These are phyloP conservation scores for Tanaodytes sp. DNA, from an alignment of 2,888 invertebrate species.

Conservation along the genomic window DNA sequence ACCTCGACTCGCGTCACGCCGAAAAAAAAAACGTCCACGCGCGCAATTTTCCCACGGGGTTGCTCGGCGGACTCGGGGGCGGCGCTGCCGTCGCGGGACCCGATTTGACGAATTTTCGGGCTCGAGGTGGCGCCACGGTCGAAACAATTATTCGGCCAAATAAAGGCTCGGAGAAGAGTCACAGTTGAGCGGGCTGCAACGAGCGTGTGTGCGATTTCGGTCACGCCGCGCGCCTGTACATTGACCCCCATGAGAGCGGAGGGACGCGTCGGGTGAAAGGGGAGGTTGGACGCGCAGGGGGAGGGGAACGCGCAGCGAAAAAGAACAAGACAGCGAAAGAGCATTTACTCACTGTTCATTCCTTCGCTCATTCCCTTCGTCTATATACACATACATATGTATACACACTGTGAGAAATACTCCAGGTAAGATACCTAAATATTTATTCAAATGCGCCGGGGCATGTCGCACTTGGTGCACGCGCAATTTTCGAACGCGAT, in stretches of 20 bases:
- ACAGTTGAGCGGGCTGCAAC: slow-evolving; percentile 70
- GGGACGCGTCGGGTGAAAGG: slow-evolving; percentile 50
- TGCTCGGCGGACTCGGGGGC: no score
- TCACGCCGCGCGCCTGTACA: slow-evolving; percentile 72
- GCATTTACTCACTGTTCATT: slow-evolving; percentile 63
- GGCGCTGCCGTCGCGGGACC: no score
- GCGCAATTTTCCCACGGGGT: no score
- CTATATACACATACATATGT: slow-evolving; percentile 49
- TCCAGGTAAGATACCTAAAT: slow-evolving; percentile 52
- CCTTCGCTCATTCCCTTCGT: slow-evolving; percentile 56
- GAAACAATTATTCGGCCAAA: slow-evolving; percentile 67
- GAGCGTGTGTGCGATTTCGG: slow-evolving; percentile 71
- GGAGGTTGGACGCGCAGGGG: background rate
- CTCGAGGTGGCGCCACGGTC: slow-evolving; percentile 31
- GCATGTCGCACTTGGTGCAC: slow-evolving; percentile 11
- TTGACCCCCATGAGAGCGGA: slow-evolving; percentile 66
- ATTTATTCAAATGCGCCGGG: slow-evolving; percentile 45
- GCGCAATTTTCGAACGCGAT: slow-evolving; percentile 17
- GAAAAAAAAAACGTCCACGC: no score
- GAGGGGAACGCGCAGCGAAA: slow-evolving; percentile 31
- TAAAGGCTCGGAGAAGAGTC: slow-evolving; percentile 62
- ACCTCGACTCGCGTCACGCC: no score
- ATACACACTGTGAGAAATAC: slow-evolving; percentile 52
- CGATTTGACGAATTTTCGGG: no score
- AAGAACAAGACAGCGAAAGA: slow-evolving; percentile 57